Evolutionary conservation across 2,888 invertebrate genomes (phyloP), one percentile per base, ranked within the genome.

Genomic region (Hermodice carunculata): DNA sequence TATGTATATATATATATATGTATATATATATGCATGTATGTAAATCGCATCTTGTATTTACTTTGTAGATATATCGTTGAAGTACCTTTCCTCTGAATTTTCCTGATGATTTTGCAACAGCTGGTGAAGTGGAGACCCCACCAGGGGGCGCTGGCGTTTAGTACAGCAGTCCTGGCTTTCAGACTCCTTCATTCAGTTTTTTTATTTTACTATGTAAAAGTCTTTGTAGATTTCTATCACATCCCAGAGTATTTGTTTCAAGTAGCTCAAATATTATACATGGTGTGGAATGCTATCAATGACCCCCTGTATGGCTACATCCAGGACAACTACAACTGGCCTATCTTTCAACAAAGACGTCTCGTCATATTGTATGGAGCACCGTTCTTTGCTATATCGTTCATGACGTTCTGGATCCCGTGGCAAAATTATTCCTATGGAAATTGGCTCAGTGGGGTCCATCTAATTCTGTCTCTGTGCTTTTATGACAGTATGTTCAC

Each of bases 221-320:
- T 83, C 14, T 87, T 85, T 65, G 75, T 87, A 31, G 83, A 86
- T 71, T 63, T 78, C 24, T 87, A 85, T 74, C 80, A 85, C 57
- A 82, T 87, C 46, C 73, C 80, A 57, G 80, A 85, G 48, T 72
- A 66, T n/a, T 87, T 86, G 86, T 87, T 87, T 73, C 85, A 86
- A 46, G 42, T 82, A 2, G 78, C 87, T 0, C 66, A 87, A 69
- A 72, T 78, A 0, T 71, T 87, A 6, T 87, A 85, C 68, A 73
- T 87, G 75, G 61, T 87, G 5, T 87, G 87, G 87, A 87, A 87
- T 69, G 85, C 87, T 0, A 67, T 87, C 29, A 87, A 87, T 66
- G 87, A 87, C 63, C 87, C 87, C 0, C 67, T 87, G 42, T 87
- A 87, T 70, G 87, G 86, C 11, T 86, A 85, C 65, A 64, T 78